These are phyloP conservation scores for Andrena camellia DNA, from an alignment of 2,888 invertebrate genomes.

Conservation along the genomic window DNA sequence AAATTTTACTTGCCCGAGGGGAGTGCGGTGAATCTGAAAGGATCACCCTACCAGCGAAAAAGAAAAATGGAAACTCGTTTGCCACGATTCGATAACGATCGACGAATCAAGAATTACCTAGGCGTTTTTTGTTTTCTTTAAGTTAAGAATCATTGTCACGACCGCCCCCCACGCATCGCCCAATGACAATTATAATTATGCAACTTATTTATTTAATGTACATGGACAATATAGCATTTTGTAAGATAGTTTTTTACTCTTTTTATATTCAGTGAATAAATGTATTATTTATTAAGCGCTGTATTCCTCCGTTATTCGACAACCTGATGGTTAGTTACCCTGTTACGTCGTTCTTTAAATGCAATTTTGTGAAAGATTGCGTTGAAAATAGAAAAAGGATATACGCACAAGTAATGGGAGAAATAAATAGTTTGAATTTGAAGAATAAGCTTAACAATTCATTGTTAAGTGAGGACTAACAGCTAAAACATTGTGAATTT, in stretches of 20 bases:
- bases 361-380: not conserved
- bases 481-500: no score
- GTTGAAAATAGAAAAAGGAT: not conserved
- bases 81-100: conserved; percentile 12
- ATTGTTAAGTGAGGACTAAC: no score
- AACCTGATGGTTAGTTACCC: no score
- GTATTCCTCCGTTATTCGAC: not conserved
- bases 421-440: not conserved
- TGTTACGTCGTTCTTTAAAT: no score
- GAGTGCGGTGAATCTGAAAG: conserved; percentile 34
- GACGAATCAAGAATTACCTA: conserved; percentile 19
- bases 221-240: not conserved
- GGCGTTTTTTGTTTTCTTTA: not conserved
- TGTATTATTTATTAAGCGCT: conserved; percentile 1
- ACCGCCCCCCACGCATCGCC: not conserved
- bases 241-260: conserved; percentile 38
- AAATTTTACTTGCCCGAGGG: conserved; percentile 6
- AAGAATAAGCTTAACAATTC: no score
- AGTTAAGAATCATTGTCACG: conserved; percentile 1
- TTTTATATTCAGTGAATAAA: conserved; percentile 30
- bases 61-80: conserved; percentile 8
- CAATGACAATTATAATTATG: conserved; percentile 6
- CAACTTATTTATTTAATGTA: conserved; percentile 22
- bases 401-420: not conserved
- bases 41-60: conserved; percentile 38